A percentile compares a stretch with the other conserved stretches of the same genome.
Conservation (phyloP, 2,888 invertebrate species). For the Eupelmus urozonus region DNA sequence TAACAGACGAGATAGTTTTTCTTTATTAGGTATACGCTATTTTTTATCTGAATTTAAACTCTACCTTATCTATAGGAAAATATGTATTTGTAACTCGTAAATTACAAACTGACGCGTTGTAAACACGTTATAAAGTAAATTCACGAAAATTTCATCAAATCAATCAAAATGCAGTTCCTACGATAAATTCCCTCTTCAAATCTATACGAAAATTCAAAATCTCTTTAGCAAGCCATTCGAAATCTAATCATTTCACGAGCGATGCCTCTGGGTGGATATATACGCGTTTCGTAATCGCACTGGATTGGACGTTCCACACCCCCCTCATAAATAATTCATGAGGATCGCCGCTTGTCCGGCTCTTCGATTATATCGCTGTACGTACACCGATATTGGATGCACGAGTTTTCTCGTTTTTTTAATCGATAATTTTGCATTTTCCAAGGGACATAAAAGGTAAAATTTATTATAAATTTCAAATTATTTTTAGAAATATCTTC, state of each 20-base stretch:
- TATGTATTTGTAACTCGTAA: too few relatives aligned
- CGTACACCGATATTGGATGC: background rate
- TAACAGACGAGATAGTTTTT: too few relatives aligned
- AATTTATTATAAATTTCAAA: too few relatives aligned
- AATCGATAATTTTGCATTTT: background rate
- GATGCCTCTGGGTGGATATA: background rate
- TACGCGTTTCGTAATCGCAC: constrained; percentile 30
- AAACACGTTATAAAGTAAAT: too few relatives aligned
- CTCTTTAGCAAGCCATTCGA: constrained; percentile 13
- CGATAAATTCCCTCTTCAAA: background rate
- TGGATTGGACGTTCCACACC: constrained; percentile 17
- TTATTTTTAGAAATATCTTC: too few relatives aligned
- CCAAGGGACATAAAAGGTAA: too few relatives aligned
- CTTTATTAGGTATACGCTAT: too few relatives aligned
- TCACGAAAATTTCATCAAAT: too few relatives aligned
- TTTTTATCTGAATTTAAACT: too few relatives aligned
- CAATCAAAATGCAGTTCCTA: too few relatives aligned
- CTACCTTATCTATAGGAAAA: too few relatives aligned
- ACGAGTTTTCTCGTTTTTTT: background rate
- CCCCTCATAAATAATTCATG: constrained; percentile 49
- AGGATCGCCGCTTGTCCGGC: constrained; percentile 1
- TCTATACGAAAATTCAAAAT: constrained; percentile 7
- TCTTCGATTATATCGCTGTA: constrained; percentile 38
- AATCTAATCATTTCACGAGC: constrained; percentile 35
- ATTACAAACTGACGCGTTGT: too few relatives aligned